phyloP scores from a whole-genome alignment of 1,140 invertebrate genomes.

The Maconellicoccus hirsutus region DNA sequence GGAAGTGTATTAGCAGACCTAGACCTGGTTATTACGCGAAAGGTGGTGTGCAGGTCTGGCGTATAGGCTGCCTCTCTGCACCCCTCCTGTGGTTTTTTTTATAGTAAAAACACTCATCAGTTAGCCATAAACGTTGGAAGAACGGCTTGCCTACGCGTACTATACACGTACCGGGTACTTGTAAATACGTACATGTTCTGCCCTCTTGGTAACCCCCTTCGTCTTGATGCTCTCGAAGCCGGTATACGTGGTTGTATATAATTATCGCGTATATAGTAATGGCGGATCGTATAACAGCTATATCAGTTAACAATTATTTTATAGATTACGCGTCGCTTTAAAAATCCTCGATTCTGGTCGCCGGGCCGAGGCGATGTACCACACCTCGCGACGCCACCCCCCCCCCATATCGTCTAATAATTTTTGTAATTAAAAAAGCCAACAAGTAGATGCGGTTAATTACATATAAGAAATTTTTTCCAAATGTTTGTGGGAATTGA shows the following conservation, averaged over 20 bases:
- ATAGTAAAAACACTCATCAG: conserved; percentile 11
- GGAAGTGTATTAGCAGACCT: conserved; percentile 14
- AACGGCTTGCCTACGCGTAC: neutral
- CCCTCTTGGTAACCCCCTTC: neutral
- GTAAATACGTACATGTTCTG: neutral
- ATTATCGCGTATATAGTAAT: conserved; percentile 14
- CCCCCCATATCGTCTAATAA: no score
- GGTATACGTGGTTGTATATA: neutral
- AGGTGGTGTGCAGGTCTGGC: neutral
- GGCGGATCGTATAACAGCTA: conserved; percentile 17
- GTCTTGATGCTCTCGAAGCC: neutral
- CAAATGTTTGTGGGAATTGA: no score
- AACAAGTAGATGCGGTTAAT: no score
- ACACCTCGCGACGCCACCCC: no score
- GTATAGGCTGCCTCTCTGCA: neutral
- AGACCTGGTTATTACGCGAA: conserved; percentile 17
- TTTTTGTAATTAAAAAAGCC: no score
- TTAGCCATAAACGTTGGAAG: conserved; percentile 7
- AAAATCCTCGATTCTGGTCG: no score
- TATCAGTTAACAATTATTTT: conserved; percentile 4
- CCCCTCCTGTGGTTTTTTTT: neutral
- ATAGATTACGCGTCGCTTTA: neutral
- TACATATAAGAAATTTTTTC: no score
- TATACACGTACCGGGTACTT: neutral
- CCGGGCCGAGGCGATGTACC: no score